Percentiles rank a stretch among this genome's conserved stretches.
phyloP scores from a whole-genome alignment of 2,888 invertebrate genomes.

The Aquatica leii region DNA sequence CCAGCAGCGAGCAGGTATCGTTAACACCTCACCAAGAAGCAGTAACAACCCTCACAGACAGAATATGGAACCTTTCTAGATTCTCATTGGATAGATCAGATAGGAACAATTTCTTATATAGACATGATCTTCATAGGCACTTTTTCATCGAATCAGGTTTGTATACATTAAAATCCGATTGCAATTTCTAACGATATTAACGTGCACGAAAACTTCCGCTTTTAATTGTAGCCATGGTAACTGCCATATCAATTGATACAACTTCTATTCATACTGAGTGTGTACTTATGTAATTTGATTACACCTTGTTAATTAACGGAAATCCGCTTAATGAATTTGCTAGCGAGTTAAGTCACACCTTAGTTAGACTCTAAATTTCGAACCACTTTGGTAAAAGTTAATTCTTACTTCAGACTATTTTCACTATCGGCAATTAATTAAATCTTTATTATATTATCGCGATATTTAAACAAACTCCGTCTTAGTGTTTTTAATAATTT shows the following conservation, averaged over 20 bases:
- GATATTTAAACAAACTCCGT: not conserved
- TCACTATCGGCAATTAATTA: conserved; percentile 2
- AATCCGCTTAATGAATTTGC: conserved; percentile 56
- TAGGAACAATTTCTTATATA: conserved; percentile 55
- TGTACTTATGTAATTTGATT: conserved; percentile 57
- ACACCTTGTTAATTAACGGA: conserved; percentile 58
- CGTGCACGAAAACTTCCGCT: conserved; percentile 21
- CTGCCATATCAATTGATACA: conserved; percentile 43
- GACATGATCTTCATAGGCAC: conserved; percentile 56
- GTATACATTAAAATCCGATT: conserved; percentile 32
- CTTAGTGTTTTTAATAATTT: not conserved
- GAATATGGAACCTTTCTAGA: conserved; percentile 57
- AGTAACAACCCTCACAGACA: conserved; percentile 51
- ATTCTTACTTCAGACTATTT: conserved; percentile 12
- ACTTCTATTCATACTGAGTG: conserved; percentile 53
- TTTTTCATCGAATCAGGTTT: conserved; percentile 53
- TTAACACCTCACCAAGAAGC: conserved; percentile 43
- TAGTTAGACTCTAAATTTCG: conserved; percentile 28
- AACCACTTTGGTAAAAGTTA: conserved; percentile 21
- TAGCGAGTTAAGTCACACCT: conserved; percentile 55
- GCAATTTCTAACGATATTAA: conserved; percentile 24
- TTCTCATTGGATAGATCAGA: conserved; percentile 56
- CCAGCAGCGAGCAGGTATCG: conserved; percentile 24
- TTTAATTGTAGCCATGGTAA: conserved; percentile 43
- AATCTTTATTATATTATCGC: conserved; percentile 1